Evolutionary conservation across 2,113 vertebrate genomes (phyloP).

Genomic region (Gavia stellata): DNA sequence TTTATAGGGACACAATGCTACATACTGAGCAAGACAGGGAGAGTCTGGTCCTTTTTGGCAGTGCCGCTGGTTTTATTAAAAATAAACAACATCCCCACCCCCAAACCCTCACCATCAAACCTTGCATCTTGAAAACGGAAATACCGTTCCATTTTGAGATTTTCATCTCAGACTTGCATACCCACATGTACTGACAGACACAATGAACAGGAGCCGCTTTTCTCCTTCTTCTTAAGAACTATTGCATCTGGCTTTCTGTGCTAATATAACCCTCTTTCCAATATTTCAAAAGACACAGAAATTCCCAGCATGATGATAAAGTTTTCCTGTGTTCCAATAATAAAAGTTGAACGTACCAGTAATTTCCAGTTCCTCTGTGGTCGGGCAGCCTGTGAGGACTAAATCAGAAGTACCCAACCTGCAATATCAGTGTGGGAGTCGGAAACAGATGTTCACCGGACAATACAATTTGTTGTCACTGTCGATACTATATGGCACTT

Average conservation of each 20-base stretch:
- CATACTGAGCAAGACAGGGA: background rate
- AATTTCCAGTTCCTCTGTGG: constrained; percentile 79
- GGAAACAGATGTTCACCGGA: constrained; percentile 84
- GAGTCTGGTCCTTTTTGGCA: background rate
- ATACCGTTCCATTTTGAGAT: background rate
- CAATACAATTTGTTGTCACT: constrained; percentile 80
- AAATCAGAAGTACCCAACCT: constrained; percentile 51
- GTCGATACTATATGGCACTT: constrained; percentile 72
- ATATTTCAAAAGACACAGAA: constrained; percentile 74
- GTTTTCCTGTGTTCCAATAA: constrained; percentile 83
- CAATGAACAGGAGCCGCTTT: constrained; percentile 6
- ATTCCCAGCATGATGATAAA: constrained; percentile 77
- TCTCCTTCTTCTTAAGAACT: constrained; percentile 17
- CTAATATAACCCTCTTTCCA: constrained; percentile 56
- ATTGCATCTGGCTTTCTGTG: constrained; percentile 22
- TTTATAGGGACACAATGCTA: background rate
- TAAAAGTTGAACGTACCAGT: constrained; percentile 68
- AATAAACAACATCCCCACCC: background rate
- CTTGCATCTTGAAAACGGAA: constrained; percentile 1
- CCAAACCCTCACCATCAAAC: background rate
- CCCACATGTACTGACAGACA: background rate
- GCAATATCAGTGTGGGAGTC: constrained; percentile 74
- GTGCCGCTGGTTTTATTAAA: background rate
- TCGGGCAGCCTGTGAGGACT: constrained; percentile 64
- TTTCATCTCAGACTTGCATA: constrained; percentile 3